phyloP scores from a whole-genome alignment of 2,113 vertebrate species.

The Ctenomys sociabilis region DNA sequence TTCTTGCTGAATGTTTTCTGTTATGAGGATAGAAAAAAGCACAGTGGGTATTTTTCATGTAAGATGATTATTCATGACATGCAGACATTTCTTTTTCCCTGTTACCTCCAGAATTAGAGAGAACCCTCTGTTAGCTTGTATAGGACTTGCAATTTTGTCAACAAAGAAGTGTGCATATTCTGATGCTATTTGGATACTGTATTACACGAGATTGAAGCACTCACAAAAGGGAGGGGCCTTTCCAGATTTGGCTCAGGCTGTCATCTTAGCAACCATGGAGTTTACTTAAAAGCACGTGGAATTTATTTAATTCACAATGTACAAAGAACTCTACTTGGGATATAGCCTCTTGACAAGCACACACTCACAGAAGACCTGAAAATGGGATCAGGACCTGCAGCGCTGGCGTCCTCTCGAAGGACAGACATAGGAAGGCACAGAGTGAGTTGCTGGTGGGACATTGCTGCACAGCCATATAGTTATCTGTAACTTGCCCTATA shows the following conservation, averaged over 20 bases:
- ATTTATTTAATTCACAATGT: conserved; percentile 39
- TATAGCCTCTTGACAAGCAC: background rate
- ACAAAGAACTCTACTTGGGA: background rate
- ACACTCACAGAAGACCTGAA: background rate
- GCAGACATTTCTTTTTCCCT: conserved; percentile 35
- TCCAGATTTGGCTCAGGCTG: conserved; percentile 35
- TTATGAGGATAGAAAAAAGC: conserved; percentile 57
- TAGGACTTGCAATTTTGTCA: background rate
- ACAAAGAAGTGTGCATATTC: background rate
- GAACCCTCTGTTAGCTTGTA: background rate
- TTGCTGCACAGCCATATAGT: background rate
- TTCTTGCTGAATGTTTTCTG: conserved; percentile 79
- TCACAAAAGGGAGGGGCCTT: background rate
- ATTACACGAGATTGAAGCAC: background rate
- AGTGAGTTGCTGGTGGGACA: conserved; percentile 22
- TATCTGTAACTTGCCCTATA: conserved; percentile 10
- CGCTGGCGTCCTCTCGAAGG: conserved; percentile 1
- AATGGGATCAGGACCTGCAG: background rate
- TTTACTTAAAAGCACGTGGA: conserved; percentile 13
- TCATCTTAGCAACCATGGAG: conserved; percentile 12
- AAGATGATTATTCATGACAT: conserved; percentile 5
- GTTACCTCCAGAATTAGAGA: conserved; percentile 41
- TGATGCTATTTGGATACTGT: conserved; percentile 9
- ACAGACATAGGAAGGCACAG: background rate
- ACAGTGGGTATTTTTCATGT: conserved; percentile 5